Percentiles rank a stretch among this genome's conserved stretches.
Conservation (phyloP, 2,888 invertebrate genomes). For the Ectropis crepuscularia region DNA sequence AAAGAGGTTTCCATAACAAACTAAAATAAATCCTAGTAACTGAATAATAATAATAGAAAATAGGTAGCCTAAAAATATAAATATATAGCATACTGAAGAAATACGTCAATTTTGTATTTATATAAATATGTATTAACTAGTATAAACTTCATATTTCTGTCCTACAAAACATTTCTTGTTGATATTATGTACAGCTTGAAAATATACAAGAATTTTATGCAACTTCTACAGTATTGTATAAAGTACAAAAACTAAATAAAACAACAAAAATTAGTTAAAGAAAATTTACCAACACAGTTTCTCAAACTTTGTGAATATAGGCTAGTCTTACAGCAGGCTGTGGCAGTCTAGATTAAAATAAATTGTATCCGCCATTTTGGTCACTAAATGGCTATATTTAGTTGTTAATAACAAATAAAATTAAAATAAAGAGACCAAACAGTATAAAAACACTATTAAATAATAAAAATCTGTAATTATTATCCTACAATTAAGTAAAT, state of each 20-base stretch:
- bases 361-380: conserved; percentile 4
- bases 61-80: too few relatives aligned
- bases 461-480: too few relatives aligned
- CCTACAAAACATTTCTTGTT: neutral
- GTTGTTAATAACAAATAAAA: neutral
- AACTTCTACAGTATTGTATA: neutral
- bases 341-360: conserved; percentile 36
- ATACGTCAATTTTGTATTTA: conserved; percentile 32
- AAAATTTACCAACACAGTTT: neutral
- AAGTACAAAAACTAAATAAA: conserved; percentile 13
- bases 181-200: neutral
- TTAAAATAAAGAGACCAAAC: conserved; percentile 33
- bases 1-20: too few relatives aligned
- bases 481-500: too few relatives aligned
- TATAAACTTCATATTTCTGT: too few relatives aligned
- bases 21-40: too few relatives aligned
- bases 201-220: neutral
- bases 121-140: too few relatives aligned
- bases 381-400: neutral
- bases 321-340: conserved; percentile 40
- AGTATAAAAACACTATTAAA: neutral
- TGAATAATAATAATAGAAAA: too few relatives aligned
- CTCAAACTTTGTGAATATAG: conserved; percentile 11
- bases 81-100: neutral
- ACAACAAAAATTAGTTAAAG: neutral